Base-by-base conservation (phyloP, 2,113 vertebrate species). In the Diphyllodes magnificus region DNA sequence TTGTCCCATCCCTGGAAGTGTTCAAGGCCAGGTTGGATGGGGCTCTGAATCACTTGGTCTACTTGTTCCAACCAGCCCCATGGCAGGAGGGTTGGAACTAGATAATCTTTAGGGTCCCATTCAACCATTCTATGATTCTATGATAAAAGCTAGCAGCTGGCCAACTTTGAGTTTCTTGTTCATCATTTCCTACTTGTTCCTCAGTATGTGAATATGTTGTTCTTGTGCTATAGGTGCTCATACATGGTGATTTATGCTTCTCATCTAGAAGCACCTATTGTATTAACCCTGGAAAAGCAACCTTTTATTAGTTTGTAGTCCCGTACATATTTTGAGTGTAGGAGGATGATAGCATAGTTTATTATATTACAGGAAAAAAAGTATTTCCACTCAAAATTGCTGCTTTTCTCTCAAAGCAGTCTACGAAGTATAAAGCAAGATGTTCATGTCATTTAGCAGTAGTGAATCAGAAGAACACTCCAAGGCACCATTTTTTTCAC, bases 401-500 rank as follows among this genome's bases (percentile, higher is more conserved):
- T 73, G 21, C 37, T 95, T 93, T 56, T 82, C 45, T 69, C 4
- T 72, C 53, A 77, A 80, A 83, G 19, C 4, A 50, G 17, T 50
- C 40, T 53, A 7, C 57, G 25, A 78, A 59, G 12, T 65, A 47
- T 28, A 56, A 90, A 84, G 27, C 45, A 81, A 45, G n/a, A 61
- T 78, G 30, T 30, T 65, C 33, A 18, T 1, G 1, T 54, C 37
- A 24, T 83, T 91, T 61, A 61, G 21, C n/a, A 83, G 19, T 23
- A 72, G 18, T 73, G n/a, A 86, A 73, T 42, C 63, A 81, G 63
- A 88, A 59, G 39, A 65, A 63, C 33, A 18, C 18, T 77, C 78
- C 84, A 90, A 94, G 83, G 66, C 59, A 30, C 71, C 49, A 39
- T 73, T 97, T 94, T 97, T 97, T 95, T 97, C 76, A 93, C 49